Conservation (phyloP, 2,113 vertebrate species). For the Nibea coibor region DNA sequence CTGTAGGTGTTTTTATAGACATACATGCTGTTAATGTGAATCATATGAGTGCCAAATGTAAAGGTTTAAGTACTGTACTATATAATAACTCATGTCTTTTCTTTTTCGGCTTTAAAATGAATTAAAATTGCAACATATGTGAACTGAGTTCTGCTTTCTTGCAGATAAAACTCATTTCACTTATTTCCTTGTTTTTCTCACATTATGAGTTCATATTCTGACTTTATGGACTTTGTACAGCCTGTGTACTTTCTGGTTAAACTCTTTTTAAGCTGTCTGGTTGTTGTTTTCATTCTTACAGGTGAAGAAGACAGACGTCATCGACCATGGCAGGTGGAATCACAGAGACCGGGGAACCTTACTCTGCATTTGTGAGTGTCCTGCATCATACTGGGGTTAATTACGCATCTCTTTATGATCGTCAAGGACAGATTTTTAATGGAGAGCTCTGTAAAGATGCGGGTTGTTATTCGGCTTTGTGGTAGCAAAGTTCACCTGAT, state of each 20-base stretch:
- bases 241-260: too few species aligned
- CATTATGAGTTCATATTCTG: background rate
- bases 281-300: constrained; percentile 13
- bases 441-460: background rate
- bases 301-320: constrained; percentile 13
- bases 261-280: background rate
- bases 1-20: background rate
- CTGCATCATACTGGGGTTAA: background rate
- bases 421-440: background rate
- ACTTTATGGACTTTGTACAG: background rate
- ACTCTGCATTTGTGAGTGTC: constrained; percentile 95
- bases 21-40: background rate
- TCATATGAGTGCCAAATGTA: background rate
- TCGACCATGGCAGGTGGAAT: constrained; percentile 92
- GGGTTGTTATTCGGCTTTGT: background rate
- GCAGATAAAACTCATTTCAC: background rate
- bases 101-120: background rate
- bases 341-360: constrained; percentile 94
- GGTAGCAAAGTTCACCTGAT: background rate
- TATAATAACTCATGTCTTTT: too few species aligned
- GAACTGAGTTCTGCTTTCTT: background rate
- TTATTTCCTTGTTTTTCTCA: background rate
- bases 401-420: background rate
- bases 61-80: too few species aligned
- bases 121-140: background rate